Base-by-base conservation (phyloP, 2,113 vertebrate species). In the Picathartes gymnocephalus region DNA sequence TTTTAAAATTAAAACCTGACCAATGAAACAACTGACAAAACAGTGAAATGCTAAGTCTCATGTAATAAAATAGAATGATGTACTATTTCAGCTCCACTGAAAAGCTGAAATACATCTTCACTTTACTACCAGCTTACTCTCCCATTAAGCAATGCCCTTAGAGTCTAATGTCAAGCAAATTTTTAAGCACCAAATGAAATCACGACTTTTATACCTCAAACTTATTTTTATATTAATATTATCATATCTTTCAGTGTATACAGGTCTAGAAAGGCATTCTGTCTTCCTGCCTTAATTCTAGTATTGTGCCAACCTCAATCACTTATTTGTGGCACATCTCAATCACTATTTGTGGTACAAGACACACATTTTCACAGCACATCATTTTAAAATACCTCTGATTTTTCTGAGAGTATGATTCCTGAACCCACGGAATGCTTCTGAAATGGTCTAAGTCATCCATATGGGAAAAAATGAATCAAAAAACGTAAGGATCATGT, bases 291-390 rank as follows among this genome's bases (percentile, higher is more conserved):
- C 12, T 40, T 61, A 68, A 82, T 31, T 70, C 42, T 8, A 61
- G 56, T 10, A 37, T 7, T 4, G 9, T 21, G 11, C 7, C 47
- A 79, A 33, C 14, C 30, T 35, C 45, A 39, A 27, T 13, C 61
- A 45, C 22, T n/a, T 27, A 31, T 35, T 56, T 40, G 48, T n/a
- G 24, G 48, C 12, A n/a, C 53, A 40, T 30, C 19, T 28, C 19
- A 9, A 23, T 27, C 42, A 48, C 10, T 62, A 31, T 31, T 25
- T 61, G 68, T 62, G 48, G 17, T 37, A 53, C 39, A 33, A 72
- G 20, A 66, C 23, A 45, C 0, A 0, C 7, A 50, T n/a, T 57
- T 53, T 57, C 25, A 23, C 0, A 70, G 51, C 18, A 79, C 18
- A 17, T 4, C 5, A 53, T 33, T 57, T 84, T 60, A 64, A 44